Evolutionary conservation across 2,797 vertebrate genomes (phyloP), one percentile per base, ranked within the genome.

Genomic region (Craterocephalus amniculus): DNA sequence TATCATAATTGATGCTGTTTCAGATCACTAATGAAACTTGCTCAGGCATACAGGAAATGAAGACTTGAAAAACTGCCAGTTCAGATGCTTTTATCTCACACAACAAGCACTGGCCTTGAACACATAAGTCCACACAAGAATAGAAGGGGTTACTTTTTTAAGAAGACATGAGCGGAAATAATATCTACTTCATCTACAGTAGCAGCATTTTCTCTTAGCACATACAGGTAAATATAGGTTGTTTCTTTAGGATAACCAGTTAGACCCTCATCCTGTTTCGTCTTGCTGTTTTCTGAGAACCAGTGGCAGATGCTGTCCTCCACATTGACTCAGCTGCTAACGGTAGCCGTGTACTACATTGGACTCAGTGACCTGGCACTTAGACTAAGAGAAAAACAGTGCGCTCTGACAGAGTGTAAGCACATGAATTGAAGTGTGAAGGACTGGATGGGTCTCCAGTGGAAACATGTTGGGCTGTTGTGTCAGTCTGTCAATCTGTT

Each of bases 1-100:
- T n/a, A n/a, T n/a, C 8, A 52, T 72, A 4, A 34, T 20, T 34
- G 72, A 79, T 74, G 67, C 63, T 70, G 52, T 69, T 67, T 38
- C 54, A 71, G 74, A 67, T 74, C 76, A 61, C 77, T 81, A 78
- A 88, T 85, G 76, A 75, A 82, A 76, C 69, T 77, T 63, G 34
- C 63, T 64, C 32, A 27, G 70, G 67, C 58, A 78, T 58, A 56
- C 64, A 81, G 31, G 52, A 63, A 86, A 75, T 68, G 58, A 65
- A 64, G 43, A 63, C 68, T 58, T 40, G 69, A 54, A 87, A 84
- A 87, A 79, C 66, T 35, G 20, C 61, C 54, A 35, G 34, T 81
- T 76, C 38, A 51, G 52, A 78, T 57, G 78, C 77, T 85, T 79
- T 84, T 63, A 78, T 78, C 69, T 75, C 24, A 70, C 43, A 43